Conservation (phyloP, 2,113 vertebrate species). For the Podarcis raffonei region DNA sequence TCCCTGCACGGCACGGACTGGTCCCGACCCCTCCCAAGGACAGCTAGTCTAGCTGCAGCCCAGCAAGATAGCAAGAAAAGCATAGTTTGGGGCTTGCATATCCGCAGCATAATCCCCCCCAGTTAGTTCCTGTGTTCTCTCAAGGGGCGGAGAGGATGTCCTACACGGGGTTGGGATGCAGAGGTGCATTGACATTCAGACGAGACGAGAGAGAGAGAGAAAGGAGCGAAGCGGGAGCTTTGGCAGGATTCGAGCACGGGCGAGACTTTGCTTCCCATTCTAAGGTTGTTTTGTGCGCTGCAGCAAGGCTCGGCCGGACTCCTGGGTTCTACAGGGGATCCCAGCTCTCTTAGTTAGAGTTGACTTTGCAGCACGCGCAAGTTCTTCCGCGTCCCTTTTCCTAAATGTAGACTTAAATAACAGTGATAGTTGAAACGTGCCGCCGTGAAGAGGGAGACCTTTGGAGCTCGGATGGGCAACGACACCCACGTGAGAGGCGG, state of each 20-base stretch:
- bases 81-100: too few species aligned
- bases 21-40: too few species aligned
- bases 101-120: too few species aligned
- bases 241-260: neutral
- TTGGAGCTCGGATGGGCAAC: neutral
- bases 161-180: too few species aligned
- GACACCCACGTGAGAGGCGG: neutral
- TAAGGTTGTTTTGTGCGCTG: neutral
- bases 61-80: too few species aligned
- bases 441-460: neutral
- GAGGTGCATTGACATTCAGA: neutral
- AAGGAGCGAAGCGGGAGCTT: neutral
- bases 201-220: neutral
- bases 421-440: too few species aligned
- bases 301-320: too few species aligned
- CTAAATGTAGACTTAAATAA: neutral
- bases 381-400: neutral
- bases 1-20: neutral
- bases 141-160: too few species aligned
- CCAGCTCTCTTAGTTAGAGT: too few species aligned
- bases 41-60: too few species aligned
- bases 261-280: neutral
- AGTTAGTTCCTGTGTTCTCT: too few species aligned
- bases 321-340: too few species aligned
- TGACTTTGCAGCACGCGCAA: neutral